A percentile compares a stretch with the other conserved stretches of the same genome.
phyloP scores from a whole-genome alignment of 1,140 invertebrate genomes.

The Agrypnia vestita region DNA sequence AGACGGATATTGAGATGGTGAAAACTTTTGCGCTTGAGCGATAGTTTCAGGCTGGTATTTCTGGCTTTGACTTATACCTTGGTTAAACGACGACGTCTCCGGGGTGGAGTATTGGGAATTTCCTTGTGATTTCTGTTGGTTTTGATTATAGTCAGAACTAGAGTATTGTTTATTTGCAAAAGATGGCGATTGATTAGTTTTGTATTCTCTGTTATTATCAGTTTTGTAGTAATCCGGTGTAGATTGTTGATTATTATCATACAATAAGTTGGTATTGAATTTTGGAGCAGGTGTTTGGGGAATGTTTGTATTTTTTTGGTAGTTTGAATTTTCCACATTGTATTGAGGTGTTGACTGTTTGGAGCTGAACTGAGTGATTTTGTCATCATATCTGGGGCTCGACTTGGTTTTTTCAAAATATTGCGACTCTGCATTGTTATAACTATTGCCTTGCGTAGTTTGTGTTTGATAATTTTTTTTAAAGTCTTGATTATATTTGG shows the following conservation, averaged over 20 bases:
- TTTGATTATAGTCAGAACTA: not conserved
- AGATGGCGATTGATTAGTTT: slow-evolving; percentile 42
- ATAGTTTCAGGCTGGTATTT: not conserved
- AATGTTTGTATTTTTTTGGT: not conserved
- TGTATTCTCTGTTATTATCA: slow-evolving; percentile 49
- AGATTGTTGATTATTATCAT: slow-evolving; percentile 60
- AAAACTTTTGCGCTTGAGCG: slow-evolving; percentile 7
- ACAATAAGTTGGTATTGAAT: slow-evolving; percentile 60
- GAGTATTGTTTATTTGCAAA: slow-evolving; percentile 46
- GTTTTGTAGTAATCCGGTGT: slow-evolving; percentile 51
- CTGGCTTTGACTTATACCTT: slow-evolving; percentile 10
- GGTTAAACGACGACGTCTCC: slow-evolving; percentile 3
- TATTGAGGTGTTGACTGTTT: slow-evolving; percentile 52
- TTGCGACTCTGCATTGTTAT: slow-evolving; percentile 37
- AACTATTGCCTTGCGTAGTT: slow-evolving; percentile 42
- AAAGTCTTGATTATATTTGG: slow-evolving; percentile 30
- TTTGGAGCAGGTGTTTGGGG: slow-evolving; percentile 54
- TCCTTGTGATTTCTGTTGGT: not conserved
- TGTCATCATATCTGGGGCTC: slow-evolving; percentile 49
- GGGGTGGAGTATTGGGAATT: slow-evolving; percentile 15
- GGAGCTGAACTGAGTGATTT: slow-evolving; percentile 46
- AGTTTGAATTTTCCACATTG: slow-evolving; percentile 61
- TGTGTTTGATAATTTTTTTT: slow-evolving; percentile 39
- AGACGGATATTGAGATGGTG: slow-evolving; percentile 3
- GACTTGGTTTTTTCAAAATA: slow-evolving; percentile 54